Evolutionary conservation across 2,888 invertebrate genomes (phyloP).

Genomic region (Loripinus fragilis): DNA sequence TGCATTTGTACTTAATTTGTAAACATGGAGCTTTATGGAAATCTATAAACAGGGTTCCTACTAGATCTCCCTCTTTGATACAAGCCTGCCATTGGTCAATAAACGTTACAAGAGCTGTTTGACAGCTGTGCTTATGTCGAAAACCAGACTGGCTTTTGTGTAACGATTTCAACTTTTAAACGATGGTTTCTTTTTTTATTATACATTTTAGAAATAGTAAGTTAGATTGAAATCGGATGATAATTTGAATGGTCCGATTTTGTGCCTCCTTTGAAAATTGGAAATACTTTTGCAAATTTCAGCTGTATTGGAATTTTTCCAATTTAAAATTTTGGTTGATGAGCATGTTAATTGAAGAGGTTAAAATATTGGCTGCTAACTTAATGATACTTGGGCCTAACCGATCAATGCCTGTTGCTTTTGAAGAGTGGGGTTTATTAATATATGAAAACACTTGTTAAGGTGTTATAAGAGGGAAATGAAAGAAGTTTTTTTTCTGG

Average conservation of each 20-base stretch:
- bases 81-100: neutral
- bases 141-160: conserved; percentile 1
- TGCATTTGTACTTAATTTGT: neutral
- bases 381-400: conserved; percentile 1
- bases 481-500: neutral
- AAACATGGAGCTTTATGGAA: neutral
- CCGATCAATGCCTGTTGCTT: conserved; percentile 2
- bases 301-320: neutral
- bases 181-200: neutral
- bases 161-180: neutral
- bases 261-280: neutral
- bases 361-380: neutral
- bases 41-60: neutral
- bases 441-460: neutral
- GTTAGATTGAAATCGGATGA: neutral
- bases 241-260: neutral
- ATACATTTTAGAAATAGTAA: neutral
- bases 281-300: neutral
- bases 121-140: neutral
- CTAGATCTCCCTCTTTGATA: neutral
- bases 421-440: neutral
- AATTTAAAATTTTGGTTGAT: neutral
- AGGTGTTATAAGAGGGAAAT: neutral
- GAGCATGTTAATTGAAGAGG: neutral
- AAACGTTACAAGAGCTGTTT: neutral